These are phyloP conservation scores for Cynopterus brachyotis DNA, from an alignment of 2,113 vertebrate genomes.

Conservation along the genomic window DNA sequence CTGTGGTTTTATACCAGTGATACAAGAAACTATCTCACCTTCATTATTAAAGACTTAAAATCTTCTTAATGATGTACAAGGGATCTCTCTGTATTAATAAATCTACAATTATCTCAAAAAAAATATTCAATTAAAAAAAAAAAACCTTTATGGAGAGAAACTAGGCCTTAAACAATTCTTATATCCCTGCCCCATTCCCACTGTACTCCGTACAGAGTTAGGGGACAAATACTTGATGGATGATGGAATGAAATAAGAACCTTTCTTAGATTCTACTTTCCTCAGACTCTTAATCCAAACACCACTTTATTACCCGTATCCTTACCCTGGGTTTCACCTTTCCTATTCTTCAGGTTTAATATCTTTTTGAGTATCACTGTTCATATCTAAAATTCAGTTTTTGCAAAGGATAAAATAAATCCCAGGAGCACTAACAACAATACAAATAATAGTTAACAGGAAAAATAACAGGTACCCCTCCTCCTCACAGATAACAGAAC, in stretches of 20 bases:
- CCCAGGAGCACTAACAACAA: background rate
- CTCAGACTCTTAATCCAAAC: background rate
- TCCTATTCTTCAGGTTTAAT: background rate
- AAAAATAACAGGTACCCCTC: background rate
- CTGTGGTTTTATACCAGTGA: background rate
- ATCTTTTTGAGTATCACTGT: slow-evolving; percentile 9
- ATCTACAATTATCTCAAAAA: background rate
- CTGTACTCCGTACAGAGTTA: background rate
- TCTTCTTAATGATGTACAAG: background rate
- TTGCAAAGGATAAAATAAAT: slow-evolving; percentile 5
- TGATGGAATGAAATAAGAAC: background rate
- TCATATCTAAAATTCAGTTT: background rate
- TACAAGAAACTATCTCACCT: background rate
- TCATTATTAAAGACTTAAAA: slow-evolving; percentile 35
- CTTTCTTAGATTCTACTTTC: background rate
- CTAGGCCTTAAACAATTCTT: background rate
- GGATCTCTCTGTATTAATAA: background rate
- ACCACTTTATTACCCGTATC: background rate
- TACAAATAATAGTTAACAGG: background rate
- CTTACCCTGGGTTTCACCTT: background rate
- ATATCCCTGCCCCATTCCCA: background rate
- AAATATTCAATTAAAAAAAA: background rate
- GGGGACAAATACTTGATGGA: background rate
- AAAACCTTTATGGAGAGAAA: slow-evolving; percentile 23
- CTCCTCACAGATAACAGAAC: background rate